Conservation (phyloP, 2,113 vertebrate species). For the Pardalotus punctatus region DNA sequence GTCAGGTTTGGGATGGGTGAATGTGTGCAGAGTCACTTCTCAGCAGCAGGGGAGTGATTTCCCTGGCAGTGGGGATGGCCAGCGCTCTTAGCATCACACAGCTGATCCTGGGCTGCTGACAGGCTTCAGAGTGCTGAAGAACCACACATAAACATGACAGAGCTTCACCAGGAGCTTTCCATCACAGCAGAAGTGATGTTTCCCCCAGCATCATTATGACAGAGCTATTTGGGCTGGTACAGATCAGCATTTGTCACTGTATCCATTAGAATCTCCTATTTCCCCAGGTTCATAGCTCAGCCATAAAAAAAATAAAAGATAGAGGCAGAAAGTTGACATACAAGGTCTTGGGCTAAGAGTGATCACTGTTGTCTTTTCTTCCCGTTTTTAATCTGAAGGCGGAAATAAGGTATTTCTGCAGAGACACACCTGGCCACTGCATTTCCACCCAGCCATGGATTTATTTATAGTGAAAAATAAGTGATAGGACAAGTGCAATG, state of each 20-base stretch:
- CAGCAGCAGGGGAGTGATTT: not conserved
- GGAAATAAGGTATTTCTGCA: not conserved
- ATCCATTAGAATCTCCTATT: constrained; percentile 46
- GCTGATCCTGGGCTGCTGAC: not conserved
- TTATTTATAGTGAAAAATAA: not conserved
- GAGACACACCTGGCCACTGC: not conserved
- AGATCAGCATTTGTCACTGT: constrained; percentile 49
- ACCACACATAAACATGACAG: not conserved
- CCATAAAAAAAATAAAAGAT: constrained; percentile 36
- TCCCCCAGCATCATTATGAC: constrained; percentile 10
- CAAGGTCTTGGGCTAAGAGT: not conserved
- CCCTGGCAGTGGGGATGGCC: not conserved
- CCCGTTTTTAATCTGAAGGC: not conserved
- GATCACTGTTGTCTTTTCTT: not conserved
- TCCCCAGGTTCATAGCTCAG: not conserved
- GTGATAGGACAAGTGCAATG: not conserved
- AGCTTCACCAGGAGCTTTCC: not conserved
- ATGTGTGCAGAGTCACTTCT: rapidly evolving
- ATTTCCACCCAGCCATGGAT: not conserved
- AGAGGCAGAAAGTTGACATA: not conserved
- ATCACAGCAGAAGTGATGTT: constrained; percentile 17
- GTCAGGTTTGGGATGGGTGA: not conserved
- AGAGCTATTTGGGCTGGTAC: not conserved
- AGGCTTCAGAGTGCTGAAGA: not conserved
- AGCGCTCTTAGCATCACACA: not conserved